Evolutionary conservation across 2,113 vertebrate genomes (phyloP).

Genomic region (Pituophis catenifer): DNA sequence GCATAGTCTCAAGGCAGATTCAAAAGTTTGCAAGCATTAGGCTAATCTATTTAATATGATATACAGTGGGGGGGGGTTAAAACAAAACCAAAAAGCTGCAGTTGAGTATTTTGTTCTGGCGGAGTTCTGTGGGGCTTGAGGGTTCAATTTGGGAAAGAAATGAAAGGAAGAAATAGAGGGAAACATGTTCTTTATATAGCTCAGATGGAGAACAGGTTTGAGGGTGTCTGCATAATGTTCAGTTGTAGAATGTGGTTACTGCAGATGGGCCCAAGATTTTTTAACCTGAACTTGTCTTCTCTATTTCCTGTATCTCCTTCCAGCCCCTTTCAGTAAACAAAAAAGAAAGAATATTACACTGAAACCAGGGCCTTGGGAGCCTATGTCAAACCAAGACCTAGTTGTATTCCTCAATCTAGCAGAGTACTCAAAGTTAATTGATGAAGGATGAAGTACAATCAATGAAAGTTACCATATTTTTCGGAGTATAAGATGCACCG

Average conservation of each 20-base stretch:
- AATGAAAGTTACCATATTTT: background rate
- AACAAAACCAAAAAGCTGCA: conserved; percentile 59
- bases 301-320: background rate
- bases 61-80: conserved; percentile 49
- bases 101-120: conserved; percentile 50
- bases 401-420: background rate
- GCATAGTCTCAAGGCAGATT: conserved; percentile 69
- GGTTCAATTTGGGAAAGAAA: conserved; percentile 55
- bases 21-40: conserved; percentile 43
- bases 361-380: background rate
- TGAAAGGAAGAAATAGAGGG: conserved; percentile 27
- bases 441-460: background rate
- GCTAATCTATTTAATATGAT: conserved; percentile 56
- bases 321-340: background rate
- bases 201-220: conserved; percentile 47
- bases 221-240: background rate
- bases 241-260: conserved; percentile 27
- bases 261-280: conserved; percentile 26
- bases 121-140: conserved; percentile 50
- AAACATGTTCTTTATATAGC: conserved; percentile 15
- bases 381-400: background rate
- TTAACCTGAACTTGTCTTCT: conserved; percentile 34
- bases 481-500: too few species aligned
- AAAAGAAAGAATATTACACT: background rate
- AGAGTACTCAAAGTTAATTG: background rate